A percentile compares a stretch with the other conserved stretches of the same genome.
Evolutionary conservation across 2,797 vertebrate species (phyloP).

Genomic region (Neostethus bicornis): DNA sequence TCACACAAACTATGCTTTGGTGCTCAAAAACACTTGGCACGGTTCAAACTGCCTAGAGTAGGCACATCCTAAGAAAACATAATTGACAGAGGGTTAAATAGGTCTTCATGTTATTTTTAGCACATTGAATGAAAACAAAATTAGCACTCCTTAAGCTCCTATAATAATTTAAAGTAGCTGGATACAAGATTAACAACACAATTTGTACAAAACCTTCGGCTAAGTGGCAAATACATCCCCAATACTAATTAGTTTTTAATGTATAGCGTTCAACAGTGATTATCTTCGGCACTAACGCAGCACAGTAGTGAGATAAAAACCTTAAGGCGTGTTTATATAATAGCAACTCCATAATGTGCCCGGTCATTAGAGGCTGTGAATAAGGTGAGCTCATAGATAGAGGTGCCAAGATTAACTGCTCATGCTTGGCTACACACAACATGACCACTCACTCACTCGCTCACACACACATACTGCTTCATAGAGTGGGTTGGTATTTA

Average conservation of each 20-base stretch:
- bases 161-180: not conserved
- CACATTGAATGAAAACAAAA: not conserved
- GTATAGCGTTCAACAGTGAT: slow-evolving; percentile 20
- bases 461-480: slow-evolving; percentile 13
- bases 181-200: not conserved
- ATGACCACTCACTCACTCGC: slow-evolving; percentile 5
- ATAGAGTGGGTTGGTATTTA: not conserved
- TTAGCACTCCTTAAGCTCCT: too few species aligned
- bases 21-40: too few species aligned
- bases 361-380: slow-evolving; percentile 43
- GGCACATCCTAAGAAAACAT: too few species aligned
- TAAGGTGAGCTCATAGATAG: slow-evolving; percentile 57
- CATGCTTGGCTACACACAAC: slow-evolving; percentile 53
- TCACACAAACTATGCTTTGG: too few species aligned
- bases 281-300: slow-evolving; percentile 5
- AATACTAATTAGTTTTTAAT: slow-evolving; percentile 18
- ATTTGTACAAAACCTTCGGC: slow-evolving; percentile 13
- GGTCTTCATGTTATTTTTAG: not conserved
- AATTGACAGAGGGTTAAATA: too few species aligned
- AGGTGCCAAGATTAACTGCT: slow-evolving; percentile 53
- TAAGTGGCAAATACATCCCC: slow-evolving; percentile 13
- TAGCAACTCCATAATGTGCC: slow-evolving; percentile 18
- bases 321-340: slow-evolving; percentile 40
- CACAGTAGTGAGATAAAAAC: slow-evolving; percentile 21
- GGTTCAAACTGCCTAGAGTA: too few species aligned